These are phyloP conservation scores for Melanophora roralis DNA, from an alignment of 2,888 invertebrate genomes.

Conservation along the genomic window DNA sequence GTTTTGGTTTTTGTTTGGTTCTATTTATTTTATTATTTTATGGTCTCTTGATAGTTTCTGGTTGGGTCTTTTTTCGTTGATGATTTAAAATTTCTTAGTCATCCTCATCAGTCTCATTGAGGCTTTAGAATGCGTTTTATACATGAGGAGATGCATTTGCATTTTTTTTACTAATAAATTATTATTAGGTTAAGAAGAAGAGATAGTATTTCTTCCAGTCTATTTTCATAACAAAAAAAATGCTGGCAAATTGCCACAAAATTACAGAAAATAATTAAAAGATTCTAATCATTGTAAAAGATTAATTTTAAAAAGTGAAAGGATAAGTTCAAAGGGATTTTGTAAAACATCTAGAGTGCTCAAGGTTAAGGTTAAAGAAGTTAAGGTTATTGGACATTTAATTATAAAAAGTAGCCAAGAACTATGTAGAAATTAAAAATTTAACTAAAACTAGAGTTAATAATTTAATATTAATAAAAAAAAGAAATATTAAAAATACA, in stretches of 20 bases:
- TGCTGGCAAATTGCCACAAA: slow-evolving; percentile 27
- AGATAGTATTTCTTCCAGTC: background rate
- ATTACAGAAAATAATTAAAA: background rate
- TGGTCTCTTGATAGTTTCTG: slow-evolving; percentile 24
- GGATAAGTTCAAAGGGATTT: too few species aligned
- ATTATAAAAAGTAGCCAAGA: too few species aligned
- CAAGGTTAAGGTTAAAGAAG: too few species aligned
- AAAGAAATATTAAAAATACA: too few species aligned
- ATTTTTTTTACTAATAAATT: background rate
- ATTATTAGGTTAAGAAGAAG: background rate
- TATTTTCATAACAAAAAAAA: background rate
- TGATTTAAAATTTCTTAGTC: slow-evolving; percentile 45
- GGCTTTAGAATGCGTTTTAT: slow-evolving; percentile 47
- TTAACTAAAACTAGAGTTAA: too few species aligned
- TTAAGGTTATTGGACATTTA: too few species aligned
- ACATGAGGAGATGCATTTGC: slow-evolving; percentile 34
- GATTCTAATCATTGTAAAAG: too few species aligned
- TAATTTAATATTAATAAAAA: too few species aligned
- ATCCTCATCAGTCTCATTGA: slow-evolving; percentile 42
- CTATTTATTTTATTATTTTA: slow-evolving; percentile 3
- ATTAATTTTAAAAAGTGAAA: too few species aligned
- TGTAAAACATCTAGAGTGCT: too few species aligned
- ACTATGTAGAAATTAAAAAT: too few species aligned
- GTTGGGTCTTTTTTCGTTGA: background rate
- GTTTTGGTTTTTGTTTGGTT: background rate